phyloP scores from a whole-genome alignment of 2,797 vertebrate species.

The Lagorchestes hirsutus region DNA sequence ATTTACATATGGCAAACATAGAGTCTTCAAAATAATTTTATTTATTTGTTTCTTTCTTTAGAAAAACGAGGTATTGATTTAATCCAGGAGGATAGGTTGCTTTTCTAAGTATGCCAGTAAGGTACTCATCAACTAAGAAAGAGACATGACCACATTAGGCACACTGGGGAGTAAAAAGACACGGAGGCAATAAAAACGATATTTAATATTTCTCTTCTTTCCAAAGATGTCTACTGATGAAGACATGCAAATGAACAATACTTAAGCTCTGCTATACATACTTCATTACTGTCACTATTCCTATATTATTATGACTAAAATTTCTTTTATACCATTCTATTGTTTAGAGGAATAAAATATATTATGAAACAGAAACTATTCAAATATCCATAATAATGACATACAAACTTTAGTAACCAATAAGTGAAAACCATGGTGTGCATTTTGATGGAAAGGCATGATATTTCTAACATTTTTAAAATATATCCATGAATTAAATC shows the following conservation, averaged over 20 bases:
- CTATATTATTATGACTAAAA: not conserved
- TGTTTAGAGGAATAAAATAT: constrained; percentile 10
- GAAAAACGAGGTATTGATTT: constrained; percentile 62
- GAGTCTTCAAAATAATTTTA: constrained; percentile 47
- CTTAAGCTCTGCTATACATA: not conserved
- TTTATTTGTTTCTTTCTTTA: constrained; percentile 40
- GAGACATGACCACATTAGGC: not conserved
- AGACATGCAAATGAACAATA: not conserved
- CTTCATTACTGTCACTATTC: not conserved
- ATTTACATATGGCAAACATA: constrained; percentile 42
- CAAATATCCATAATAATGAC: constrained; percentile 4
- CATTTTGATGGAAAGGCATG: constrained; percentile 30
- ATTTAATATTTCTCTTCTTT: not conserved
- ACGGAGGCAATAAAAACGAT: not conserved
- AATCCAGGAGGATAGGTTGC: constrained; percentile 24
- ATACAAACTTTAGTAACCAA: constrained; percentile 28
- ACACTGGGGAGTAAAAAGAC: not conserved
- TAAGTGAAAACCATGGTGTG: not conserved
- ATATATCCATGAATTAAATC: not conserved
- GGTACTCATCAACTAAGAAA: rapidly evolving
- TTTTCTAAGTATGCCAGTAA: constrained; percentile 2
- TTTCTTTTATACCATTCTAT: not conserved
- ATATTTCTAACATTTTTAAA: not conserved
- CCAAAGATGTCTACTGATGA: not conserved
- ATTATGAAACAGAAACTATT: not conserved